Evolutionary conservation across 1,140 invertebrate genomes (phyloP), one percentile per base, ranked within the genome.

Genomic region (Drosophila nigrodunni): DNA sequence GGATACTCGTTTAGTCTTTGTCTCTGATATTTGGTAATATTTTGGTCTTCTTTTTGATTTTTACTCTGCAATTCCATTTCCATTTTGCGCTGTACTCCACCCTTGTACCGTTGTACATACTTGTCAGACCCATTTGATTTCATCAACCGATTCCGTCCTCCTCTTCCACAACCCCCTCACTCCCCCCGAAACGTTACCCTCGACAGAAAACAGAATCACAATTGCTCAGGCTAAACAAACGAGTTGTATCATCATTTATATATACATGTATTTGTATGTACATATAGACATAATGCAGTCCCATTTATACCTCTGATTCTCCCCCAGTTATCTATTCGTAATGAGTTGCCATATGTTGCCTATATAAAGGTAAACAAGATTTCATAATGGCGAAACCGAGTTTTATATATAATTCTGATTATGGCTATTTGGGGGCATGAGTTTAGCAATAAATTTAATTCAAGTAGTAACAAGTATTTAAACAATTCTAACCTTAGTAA

Each of bases 21-120:
- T 85, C 39, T 85, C 57, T 52, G 65, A 78, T 77, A 80, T 88
- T 87, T 69, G 66, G 83, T 69, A 87, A 87, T 86, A 74, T 66
- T 34, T 55, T 15, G 37, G 10, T 30, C 25, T 35, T 18, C 13
- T 44, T 21, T 58, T 43, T 10, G 21, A 25, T 7, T 41, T 7
- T 10, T 10, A 72, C 62, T 68, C 70, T 35, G 52, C 54, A 74
- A 64, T 78, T 77, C 46, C 66, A 71, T 68, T 76, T 64, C 37
- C 52, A 66, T 43, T 57, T 39, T 43, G 2, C 13, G 41, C 11
- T 43, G 0, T 43, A 41, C 9, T 8, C 37, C 10, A 11, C n/a
- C 10, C 41, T 43, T 13, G 15, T 18, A 46, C 15, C 44, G 15
- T 46, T 18, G 8, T 34, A 15, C 34, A 25, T 57, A 57, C 39